These are phyloP conservation scores for Drosophila virilis DNA, from an alignment of 1,140 invertebrate genomes.

Conservation along the genomic window DNA sequence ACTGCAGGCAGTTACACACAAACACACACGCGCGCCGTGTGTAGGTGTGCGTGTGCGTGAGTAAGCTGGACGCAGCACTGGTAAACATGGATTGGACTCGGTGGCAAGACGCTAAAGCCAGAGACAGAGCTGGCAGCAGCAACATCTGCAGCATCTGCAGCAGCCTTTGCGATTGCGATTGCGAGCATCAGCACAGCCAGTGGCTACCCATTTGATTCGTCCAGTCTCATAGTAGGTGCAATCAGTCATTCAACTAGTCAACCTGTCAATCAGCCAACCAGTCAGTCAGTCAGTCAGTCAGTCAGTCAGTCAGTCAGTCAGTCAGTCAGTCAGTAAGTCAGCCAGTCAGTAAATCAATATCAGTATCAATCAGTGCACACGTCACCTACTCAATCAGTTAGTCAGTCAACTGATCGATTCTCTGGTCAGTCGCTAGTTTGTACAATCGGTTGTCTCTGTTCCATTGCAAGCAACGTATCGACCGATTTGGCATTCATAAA, in stretches of 20 bases:
- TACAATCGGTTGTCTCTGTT: conserved; percentile 18
- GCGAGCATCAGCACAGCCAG: conserved; percentile 62
- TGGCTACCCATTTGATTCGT: conserved; percentile 75
- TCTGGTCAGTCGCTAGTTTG: conserved; percentile 18
- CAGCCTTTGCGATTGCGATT: conserved; percentile 51
- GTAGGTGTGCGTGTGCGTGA: conserved; percentile 41
- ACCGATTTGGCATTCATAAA: conserved; percentile 21
- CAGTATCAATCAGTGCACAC: conserved; percentile 43
- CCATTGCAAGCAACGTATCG: conserved; percentile 25
- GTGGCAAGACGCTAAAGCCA: conserved; percentile 76
- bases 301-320: conserved; percentile 14
- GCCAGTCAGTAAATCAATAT: conserved; percentile 22
- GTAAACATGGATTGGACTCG: conserved; percentile 83
- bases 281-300: conserved; percentile 41
- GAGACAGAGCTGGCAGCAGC: conserved; percentile 75
- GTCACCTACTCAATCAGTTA: conserved; percentile 45
- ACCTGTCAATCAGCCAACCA: conserved; percentile 10
- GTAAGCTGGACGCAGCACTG: conserved; percentile 39
- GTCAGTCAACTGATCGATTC: conserved; percentile 31
- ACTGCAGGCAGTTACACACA: conserved; percentile 12
- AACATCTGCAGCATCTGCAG: conserved; percentile 18
- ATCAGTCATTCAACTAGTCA: conserved; percentile 35
- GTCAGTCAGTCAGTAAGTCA: conserved; percentile 14
- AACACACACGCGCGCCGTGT: conserved; percentile 27
- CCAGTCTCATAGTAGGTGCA: conserved; percentile 55